Base-by-base conservation (phyloP, 2,888 invertebrate genomes). In the Catotricha subobsoleta region DNA sequence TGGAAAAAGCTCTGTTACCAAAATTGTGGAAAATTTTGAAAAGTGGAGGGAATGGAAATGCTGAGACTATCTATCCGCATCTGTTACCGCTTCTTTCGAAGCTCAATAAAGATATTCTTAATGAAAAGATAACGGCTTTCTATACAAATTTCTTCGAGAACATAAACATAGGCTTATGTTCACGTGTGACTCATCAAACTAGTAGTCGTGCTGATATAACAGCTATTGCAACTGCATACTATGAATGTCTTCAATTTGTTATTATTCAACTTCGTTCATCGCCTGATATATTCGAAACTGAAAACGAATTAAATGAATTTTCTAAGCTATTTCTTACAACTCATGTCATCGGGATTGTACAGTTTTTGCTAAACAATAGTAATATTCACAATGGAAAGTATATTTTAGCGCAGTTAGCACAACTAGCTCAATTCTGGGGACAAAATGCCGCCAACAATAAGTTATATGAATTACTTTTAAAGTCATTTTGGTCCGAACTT, bases 21-120 rank as follows among this genome's bases (percentile, higher is more conserved):
- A 79, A 80, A 59, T 55, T 86, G n/a, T 74, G 71, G 58, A 63
- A 66, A 37, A 61, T 80, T 30, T 55, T 84, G 31, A 69, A 69
- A 46, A 70, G 70, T 52, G 84, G 80, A 39, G 87, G 82, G 1
- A 72, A 79, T 63, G 82, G 82, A 20, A 81, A 78, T 59, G 83
- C 86, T 8, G 62, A 67, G 40, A 67, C 72, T 7, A 69, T 88
- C 49, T 76, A 74, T 44, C 80, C 80, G 16, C 74, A 79, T 58
- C 58, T 91, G 42, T 62, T 87, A 42, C 84, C 86, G 9, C 66
- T 91, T 45, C 55, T 91, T 37, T 79, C 81, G 3, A 63, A 68
- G 34, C 71, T 83, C 46, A 74, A 72, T 49, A 53, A 55, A 3
- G 63, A 28, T 18, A 20, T 40, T 23, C 10, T 43, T 9, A 38